Evolutionary conservation across 1,140 invertebrate genomes (phyloP), one percentile per base, ranked within the genome.

Genomic region (Hypothenemus hampei): DNA sequence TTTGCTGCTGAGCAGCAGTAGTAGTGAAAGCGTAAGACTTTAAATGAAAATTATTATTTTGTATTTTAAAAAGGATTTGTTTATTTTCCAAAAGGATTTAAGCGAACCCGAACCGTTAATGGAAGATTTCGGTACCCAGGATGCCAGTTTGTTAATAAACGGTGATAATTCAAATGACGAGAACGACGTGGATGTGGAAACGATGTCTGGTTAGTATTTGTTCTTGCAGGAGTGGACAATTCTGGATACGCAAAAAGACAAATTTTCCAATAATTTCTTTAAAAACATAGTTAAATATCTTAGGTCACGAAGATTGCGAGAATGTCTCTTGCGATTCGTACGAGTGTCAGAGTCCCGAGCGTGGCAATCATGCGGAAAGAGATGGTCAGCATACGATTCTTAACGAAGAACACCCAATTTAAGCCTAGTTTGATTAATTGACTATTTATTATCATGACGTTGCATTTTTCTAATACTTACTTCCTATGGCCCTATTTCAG

Each of bases 121-220:
- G 22, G 78, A 83, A 57, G 70, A 81, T 22, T 72, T 72, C 54
- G 74, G 76, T 21, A 72, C 69, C 21, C 67, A 70, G 21, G 74
- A 73, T 31, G 67, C 70, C 4, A 73, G 70, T 55, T 50, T 73
- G 16, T 71, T 68, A 29, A 65, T 72, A 20, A 62, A 72, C 10
- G 77, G 63, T 21, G 68, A 70, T 20, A 68, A 62, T 55, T 69
- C 68, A 11, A 70, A 71, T 48, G 69, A 72, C 51, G 69, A 72
- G 44, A 72, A 70, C 52, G 69, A 72, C 57, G 66, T 71, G 0
- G 69, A 71, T 58, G 58, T 90, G 61, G 87, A 91, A 75, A 87
- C 86, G 2, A 88, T 91, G 82, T 89, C 83, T 67, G 87, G 84
- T 85, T 71, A 73, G 58, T 65, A 15, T 8, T 31, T 31, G 13